Conservation (phyloP, 2,888 invertebrate genomes). For the Volucella inflata region DNA sequence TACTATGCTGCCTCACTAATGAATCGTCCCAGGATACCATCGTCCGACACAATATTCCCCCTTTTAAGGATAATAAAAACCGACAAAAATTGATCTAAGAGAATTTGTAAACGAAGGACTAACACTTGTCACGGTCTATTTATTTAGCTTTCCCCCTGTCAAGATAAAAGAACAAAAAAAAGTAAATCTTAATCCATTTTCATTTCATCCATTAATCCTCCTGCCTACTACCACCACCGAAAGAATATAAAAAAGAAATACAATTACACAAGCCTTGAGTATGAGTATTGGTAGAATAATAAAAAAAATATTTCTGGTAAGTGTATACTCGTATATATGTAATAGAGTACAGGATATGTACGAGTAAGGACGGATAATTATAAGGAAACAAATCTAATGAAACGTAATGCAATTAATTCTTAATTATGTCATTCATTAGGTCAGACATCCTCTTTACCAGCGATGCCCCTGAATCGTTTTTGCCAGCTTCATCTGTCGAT, state of each 20-base stretch:
- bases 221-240: constrained; percentile 44
- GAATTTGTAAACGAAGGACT: constrained; percentile 9
- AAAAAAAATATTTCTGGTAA: neutral
- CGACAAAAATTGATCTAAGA: constrained; percentile 9
- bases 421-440: constrained; percentile 85
- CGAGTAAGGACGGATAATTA: constrained; percentile 16
- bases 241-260: neutral
- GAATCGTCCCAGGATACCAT: no score
- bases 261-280: constrained; percentile 23
- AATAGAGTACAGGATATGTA: constrained; percentile 8
- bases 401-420: constrained; percentile 78
- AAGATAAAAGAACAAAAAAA: constrained; percentile 10
- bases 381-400: neutral
- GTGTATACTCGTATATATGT: constrained; percentile 13
- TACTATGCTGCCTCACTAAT: no score
- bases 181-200: constrained; percentile 30
- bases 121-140: constrained; percentile 19
- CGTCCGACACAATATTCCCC: neutral
- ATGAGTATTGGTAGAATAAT: constrained; percentile 17
- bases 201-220: constrained; percentile 51
- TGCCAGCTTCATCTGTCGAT: constrained; percentile 85
- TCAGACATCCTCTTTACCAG: constrained; percentile 90
- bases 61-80: neutral
- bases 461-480: constrained; percentile 85
- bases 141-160: neutral